Evolutionary conservation across 2,113 vertebrate species (phyloP).

Genomic region (Atherinomorus stipes): DNA sequence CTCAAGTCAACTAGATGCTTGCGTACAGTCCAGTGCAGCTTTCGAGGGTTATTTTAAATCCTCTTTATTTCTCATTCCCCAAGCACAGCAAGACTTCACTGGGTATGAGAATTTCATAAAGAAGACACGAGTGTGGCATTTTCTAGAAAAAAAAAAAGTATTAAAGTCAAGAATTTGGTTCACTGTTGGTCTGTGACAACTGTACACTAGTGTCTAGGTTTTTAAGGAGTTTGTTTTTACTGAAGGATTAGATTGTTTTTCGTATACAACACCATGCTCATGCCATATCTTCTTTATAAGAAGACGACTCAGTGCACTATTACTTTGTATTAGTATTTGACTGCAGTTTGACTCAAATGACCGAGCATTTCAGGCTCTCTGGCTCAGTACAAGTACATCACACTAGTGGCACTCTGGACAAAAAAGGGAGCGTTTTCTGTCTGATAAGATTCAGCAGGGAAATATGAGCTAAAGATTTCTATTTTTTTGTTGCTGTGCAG

Average conservation of each 20-base stretch:
- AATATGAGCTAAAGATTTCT: slow-evolving; percentile 53
- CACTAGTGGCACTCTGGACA: slow-evolving; percentile 60
- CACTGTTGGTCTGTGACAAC: slow-evolving; percentile 56
- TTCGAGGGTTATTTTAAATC: slow-evolving; percentile 74
- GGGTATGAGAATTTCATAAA: slow-evolving; percentile 27
- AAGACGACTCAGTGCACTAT: slow-evolving; percentile 82
- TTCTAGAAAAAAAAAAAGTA: slow-evolving; percentile 31
- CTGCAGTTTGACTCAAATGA: slow-evolving; percentile 73
- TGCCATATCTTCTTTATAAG: slow-evolving; percentile 88
- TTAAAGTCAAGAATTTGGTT: slow-evolving; percentile 61
- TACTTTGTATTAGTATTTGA: slow-evolving; percentile 72
- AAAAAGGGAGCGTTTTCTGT: slow-evolving; percentile 48
- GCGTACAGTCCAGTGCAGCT: slow-evolving; percentile 72
- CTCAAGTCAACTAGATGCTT: slow-evolving; percentile 61
- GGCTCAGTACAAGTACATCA: slow-evolving; percentile 68
- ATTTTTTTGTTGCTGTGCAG: slow-evolving; percentile 72
- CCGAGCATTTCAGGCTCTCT: slow-evolving; percentile 65
- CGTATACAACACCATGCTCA: slow-evolving; percentile 73
- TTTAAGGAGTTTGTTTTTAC: slow-evolving; percentile 37
- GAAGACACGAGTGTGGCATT: slow-evolving; percentile 41
- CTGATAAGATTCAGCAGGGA: slow-evolving; percentile 60
- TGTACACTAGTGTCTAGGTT: slow-evolving; percentile 68
- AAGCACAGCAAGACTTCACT: slow-evolving; percentile 74
- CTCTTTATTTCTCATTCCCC: slow-evolving; percentile 67
- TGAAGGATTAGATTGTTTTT: slow-evolving; percentile 62